Evolutionary conservation across 2,797 vertebrate species (phyloP), one percentile per base, ranked within the genome.

Genomic region (Alfaro cultratus): DNA sequence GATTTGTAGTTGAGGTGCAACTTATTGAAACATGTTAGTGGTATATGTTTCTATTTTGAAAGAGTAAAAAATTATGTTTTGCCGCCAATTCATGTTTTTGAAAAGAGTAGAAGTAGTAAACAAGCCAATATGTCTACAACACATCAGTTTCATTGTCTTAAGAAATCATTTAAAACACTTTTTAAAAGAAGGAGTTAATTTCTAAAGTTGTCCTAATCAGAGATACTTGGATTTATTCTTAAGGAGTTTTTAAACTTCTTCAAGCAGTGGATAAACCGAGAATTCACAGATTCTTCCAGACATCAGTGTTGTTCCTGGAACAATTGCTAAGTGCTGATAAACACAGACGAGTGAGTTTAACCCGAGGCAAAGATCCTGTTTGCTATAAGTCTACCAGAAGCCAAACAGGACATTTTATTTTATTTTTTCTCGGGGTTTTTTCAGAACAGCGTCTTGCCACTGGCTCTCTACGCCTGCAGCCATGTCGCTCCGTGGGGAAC

Each of bases 401-500:
- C 81, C 81, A 82, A 29, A 81, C 83, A 79, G 64, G 79, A 87
- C 80, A 75, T 87, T 62, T 85, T 85, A 43, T 34, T 73, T 23
- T 74, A 41, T 79, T 86, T 55, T 83, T 85, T n/a, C 4, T 86
- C 78, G 82, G 83, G 80, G 78, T 85, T 82, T 68, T 83, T 41
- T 26, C 64, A 68, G 36, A 88, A 41, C 87, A 84, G 85, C 49
- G 46, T 77, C 80, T 91, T 78, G 89, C 90, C 88, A 84, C 34
- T 79, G 89, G 93, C 88, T 84, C 62, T 39, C 10, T 60, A 75
- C n/a, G 92, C 92, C 93, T 64, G 77, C 39, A 92, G 93, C 93
- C 90, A 85, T 95, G 93, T 93, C 91, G 89, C 93, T 92, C 89
- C 82, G 82, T 91, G 91, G 94, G 93, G 87, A 86, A 86, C 73